These are phyloP conservation scores for Achlya flavicornis DNA, from an alignment of 2,888 invertebrate genomes.

Conservation along the genomic window DNA sequence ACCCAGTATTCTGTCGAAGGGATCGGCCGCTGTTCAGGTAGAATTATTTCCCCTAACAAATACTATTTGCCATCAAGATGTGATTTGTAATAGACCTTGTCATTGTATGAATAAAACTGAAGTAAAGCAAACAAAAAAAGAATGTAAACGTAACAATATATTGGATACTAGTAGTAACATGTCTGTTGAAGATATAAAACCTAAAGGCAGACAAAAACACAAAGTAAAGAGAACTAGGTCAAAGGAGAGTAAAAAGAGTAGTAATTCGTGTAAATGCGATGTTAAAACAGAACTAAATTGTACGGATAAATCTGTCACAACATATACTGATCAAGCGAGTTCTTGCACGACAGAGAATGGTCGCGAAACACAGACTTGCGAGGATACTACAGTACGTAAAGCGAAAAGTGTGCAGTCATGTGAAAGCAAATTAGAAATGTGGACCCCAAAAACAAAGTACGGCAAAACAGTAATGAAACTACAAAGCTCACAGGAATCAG, in stretches of 20 bases:
- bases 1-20: constrained; percentile 25
- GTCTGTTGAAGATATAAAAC: constrained; percentile 4
- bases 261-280: constrained; percentile 29
- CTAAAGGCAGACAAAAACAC: neutral
- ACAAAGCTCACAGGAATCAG: constrained; percentile 19
- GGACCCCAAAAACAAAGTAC: constrained; percentile 20
- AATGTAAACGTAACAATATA: constrained; percentile 16
- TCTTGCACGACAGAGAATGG: constrained; percentile 30
- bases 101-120: constrained; percentile 33
- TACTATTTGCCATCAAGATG: constrained; percentile 29
- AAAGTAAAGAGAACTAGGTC: constrained; percentile 15
- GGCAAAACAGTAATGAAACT: constrained; percentile 19
- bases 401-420: neutral
- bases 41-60: constrained; percentile 35
- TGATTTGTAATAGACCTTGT: constrained; percentile 41
- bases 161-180: constrained; percentile 9
- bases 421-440: constrained; percentile 18
- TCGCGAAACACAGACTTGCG: constrained; percentile 38
- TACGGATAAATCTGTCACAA: constrained; percentile 49
- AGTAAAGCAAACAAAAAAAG: constrained; percentile 16
- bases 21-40: constrained; percentile 48
- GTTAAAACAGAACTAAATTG: constrained; percentile 18
- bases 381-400: neutral
- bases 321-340: constrained; percentile 44
- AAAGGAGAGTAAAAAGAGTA: constrained; percentile 23